Evolutionary conservation across 2,888 invertebrate genomes (phyloP).

Genomic region (Drosophila falleni): DNA sequence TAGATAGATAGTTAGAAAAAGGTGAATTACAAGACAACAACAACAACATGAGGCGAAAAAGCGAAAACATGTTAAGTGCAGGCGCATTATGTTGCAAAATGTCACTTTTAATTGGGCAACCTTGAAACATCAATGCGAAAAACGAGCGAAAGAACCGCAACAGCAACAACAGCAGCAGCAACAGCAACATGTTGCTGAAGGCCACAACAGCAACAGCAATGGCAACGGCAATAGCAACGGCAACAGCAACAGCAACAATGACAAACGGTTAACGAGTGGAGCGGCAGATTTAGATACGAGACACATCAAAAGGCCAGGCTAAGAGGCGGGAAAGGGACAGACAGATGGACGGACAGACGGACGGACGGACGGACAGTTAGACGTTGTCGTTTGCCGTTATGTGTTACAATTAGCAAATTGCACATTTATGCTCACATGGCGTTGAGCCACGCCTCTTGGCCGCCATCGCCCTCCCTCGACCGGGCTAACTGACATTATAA

Average conservation of each 20-base stretch:
- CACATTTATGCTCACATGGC: conserved; percentile 77
- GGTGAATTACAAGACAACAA: conserved; percentile 46
- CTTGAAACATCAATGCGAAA: conserved; percentile 81
- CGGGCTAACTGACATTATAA: conserved; percentile 70
- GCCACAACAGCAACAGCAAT: conserved; percentile 51
- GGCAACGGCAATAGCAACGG: conserved; percentile 30
- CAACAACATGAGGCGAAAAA: conserved; percentile 62
- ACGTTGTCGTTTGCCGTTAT: conserved; percentile 65
- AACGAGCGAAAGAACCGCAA: conserved; percentile 65
- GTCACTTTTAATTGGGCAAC: conserved; percentile 84
- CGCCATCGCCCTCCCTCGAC: conserved; percentile 10
- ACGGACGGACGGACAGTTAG: conserved; percentile 6
- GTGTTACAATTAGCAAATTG: conserved; percentile 79
- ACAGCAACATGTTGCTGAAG: conserved; percentile 71
- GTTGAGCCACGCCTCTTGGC: conserved; percentile 52
- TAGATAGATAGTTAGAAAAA: conserved; percentile 25
- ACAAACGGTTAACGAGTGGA: conserved; percentile 74
- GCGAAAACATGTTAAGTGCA: conserved; percentile 79
- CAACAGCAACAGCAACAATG: conserved; percentile 60
- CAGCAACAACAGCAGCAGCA: conserved; percentile 42
- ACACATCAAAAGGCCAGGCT: conserved; percentile 66
- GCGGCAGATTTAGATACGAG: conserved; percentile 67
- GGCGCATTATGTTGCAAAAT: conserved; percentile 81
- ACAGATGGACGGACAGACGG: conserved; percentile 24
- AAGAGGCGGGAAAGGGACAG: conserved; percentile 61